A percentile compares a stretch with the other conserved stretches of the same genome.
Conservation (phyloP, 2,888 invertebrate genomes). For the Trissolcus japonicus region DNA sequence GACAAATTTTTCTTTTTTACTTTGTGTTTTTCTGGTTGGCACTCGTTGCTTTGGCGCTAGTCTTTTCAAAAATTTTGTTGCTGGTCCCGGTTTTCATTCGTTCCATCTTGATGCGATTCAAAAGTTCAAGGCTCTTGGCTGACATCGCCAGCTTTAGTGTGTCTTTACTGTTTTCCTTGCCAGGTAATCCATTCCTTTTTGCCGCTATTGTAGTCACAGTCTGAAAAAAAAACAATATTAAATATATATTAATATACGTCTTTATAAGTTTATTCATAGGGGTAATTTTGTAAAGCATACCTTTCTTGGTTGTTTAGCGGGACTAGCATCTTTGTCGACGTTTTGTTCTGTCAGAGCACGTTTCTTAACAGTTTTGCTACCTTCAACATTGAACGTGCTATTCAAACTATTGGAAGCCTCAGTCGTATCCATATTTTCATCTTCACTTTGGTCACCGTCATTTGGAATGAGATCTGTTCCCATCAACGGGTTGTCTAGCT, state of each 20-base stretch:
- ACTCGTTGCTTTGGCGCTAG: not conserved
- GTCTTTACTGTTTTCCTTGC: slow-evolving; percentile 69
- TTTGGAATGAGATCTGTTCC: slow-evolving; percentile 12
- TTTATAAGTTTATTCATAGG: too few relatives aligned
- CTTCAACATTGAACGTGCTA: slow-evolving; percentile 61
- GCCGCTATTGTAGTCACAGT: not conserved
- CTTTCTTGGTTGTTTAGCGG: slow-evolving; percentile 66
- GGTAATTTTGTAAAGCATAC: slow-evolving; percentile 35
- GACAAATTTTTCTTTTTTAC: not conserved
- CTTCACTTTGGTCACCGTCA: slow-evolving; percentile 9
- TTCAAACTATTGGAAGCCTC: slow-evolving; percentile 59
- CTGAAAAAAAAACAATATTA: not conserved
- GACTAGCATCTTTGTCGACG: slow-evolving; percentile 59
- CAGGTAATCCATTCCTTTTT: slow-evolving; percentile 43
- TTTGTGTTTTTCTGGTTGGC: slow-evolving; percentile 19
- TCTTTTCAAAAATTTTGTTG: slow-evolving; percentile 3
- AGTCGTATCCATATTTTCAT: slow-evolving; percentile 2
- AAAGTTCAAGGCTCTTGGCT: slow-evolving; percentile 71
- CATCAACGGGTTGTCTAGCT: slow-evolving; percentile 63
- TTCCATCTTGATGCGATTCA: slow-evolving; percentile 70
- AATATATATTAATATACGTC: too few relatives aligned
- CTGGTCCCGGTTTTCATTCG: slow-evolving; percentile 53
- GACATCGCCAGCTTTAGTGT: slow-evolving; percentile 64
- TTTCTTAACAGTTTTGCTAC: slow-evolving; percentile 60
- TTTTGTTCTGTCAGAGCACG: slow-evolving; percentile 69